Base-by-base conservation (phyloP, 2,113 vertebrate genomes). In the Polypterus senegalus region DNA sequence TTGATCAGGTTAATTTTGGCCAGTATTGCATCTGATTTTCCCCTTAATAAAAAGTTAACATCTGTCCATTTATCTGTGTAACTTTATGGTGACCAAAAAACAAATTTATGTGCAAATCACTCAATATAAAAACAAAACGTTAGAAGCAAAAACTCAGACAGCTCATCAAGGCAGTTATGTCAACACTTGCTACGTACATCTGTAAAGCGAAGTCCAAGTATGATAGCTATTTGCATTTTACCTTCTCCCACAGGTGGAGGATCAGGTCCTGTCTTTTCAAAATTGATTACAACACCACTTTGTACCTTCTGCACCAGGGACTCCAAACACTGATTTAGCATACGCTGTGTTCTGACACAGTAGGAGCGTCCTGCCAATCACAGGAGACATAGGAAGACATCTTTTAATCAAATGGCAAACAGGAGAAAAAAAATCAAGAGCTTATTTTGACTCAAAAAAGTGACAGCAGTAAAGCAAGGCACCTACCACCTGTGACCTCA, bases 401-500 rank as follows among this genome's bases (percentile, higher is more conserved):
- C 9, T 10, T 54, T 4, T 54, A 10, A 10, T 9, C 5, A 54
- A 54, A 10, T 9, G 10, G 51, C 11, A 9, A 54, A 11, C 3
- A 3, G 3, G 11, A 3, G 11, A 54, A 10, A 9, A 54, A 11
- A 11, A 27, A 27, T 27, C 27, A 27, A 27, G 27, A 27, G 27
- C 27, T 27, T 27, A 27, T 27, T 27, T 27, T 27, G 27, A 27
- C 27, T 27, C 27, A 27, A 27, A 27, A 27, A 27, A 27, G 27
- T 27, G 27, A 27, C 27, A 27, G 27, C 27, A 27, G 27, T 27
- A 27, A 27, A 27, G 27, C 27, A 45, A 45, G 10, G 56, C 2
- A 44, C 63, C 1, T 83, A 97, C 94, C 94, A 93, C 96, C 96
- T 47, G 94, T 98, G 79, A 98, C 94, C 83, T 98, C 96, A 63